Evolutionary conservation across 2,888 invertebrate species (phyloP).

Genomic region (Timema podura): DNA sequence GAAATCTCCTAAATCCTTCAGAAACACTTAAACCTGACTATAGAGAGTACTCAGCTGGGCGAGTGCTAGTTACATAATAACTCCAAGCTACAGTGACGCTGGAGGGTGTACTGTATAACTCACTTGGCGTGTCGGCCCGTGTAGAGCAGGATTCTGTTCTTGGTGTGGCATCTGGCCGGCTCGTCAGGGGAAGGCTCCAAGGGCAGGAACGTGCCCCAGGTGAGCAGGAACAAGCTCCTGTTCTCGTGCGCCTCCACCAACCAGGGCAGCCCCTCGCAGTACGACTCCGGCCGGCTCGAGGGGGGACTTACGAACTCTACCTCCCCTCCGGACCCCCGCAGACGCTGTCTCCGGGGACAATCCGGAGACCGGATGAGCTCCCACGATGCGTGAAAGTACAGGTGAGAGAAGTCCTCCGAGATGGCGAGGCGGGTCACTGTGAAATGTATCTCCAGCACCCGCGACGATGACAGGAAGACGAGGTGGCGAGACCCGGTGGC

Average conservation of each 20-base stretch:
- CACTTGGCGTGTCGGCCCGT: conserved; percentile 59
- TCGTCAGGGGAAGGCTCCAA: conserved; percentile 54
- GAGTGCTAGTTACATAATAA: background rate
- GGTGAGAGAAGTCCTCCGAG: conserved; percentile 75
- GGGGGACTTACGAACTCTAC: conserved; percentile 59
- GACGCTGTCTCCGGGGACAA: conserved; percentile 60
- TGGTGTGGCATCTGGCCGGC: conserved; percentile 66
- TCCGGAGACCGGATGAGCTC: conserved; percentile 61
- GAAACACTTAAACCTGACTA: too few species aligned
- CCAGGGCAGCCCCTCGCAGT: conserved; percentile 74
- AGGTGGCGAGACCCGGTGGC: conserved; percentile 51
- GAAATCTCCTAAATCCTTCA: too few species aligned
- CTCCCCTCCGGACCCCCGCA: conserved; percentile 50
- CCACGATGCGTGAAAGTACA: conserved; percentile 71
- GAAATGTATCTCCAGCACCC: conserved; percentile 71
- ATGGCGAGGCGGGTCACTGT: conserved; percentile 68
- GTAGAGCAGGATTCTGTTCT: conserved; percentile 76
- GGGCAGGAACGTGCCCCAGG: conserved; percentile 75
- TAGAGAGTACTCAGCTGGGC: too few species aligned
- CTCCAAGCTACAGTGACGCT: background rate
- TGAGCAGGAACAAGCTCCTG: conserved; percentile 73
- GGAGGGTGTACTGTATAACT: background rate
- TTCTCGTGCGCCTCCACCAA: conserved; percentile 74
- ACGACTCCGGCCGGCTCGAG: conserved; percentile 55
- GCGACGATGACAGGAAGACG: conserved; percentile 61